phyloP scores from a whole-genome alignment of 2,113 vertebrate species.

The Rissa tridactyla region DNA sequence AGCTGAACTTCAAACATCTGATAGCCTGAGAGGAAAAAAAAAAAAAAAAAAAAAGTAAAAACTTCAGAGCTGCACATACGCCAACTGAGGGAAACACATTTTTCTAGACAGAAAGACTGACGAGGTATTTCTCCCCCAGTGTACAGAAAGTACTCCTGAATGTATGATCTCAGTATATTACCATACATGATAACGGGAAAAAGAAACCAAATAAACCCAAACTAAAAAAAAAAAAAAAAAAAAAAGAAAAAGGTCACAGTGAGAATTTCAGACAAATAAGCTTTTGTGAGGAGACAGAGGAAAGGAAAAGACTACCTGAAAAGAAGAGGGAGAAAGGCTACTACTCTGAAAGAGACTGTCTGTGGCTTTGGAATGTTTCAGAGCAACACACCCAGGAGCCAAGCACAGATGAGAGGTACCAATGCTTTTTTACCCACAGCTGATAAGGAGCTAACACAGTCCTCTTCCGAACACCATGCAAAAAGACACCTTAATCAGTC shows the following conservation, averaged over 20 bases:
- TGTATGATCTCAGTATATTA: neutral
- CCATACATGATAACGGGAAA: neutral
- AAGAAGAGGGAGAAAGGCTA: neutral
- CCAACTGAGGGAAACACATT: neutral
- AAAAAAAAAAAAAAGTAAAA: too few relatives aligned
- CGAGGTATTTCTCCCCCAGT: neutral
- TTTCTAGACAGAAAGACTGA: neutral
- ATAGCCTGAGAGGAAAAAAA: slow-evolving; percentile 6
- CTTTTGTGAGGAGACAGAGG: neutral
- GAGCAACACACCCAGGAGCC: neutral
- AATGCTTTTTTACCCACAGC: neutral
- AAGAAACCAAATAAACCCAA: neutral
- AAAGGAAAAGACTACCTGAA: neutral
- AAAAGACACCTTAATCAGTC: neutral
- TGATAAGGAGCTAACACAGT: neutral
- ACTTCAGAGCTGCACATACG: neutral
- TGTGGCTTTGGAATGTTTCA: neutral
- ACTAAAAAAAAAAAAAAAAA: neutral
- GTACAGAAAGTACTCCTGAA: neutral
- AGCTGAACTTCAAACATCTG: slow-evolving; percentile 71
- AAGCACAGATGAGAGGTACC: neutral
- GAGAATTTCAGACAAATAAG: neutral
- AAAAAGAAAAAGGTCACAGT: neutral
- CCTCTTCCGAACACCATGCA: neutral
- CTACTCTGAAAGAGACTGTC: neutral